Evolutionary conservation across 2,797 vertebrate species (phyloP).

Genomic region (Phylloscopus collybita): DNA sequence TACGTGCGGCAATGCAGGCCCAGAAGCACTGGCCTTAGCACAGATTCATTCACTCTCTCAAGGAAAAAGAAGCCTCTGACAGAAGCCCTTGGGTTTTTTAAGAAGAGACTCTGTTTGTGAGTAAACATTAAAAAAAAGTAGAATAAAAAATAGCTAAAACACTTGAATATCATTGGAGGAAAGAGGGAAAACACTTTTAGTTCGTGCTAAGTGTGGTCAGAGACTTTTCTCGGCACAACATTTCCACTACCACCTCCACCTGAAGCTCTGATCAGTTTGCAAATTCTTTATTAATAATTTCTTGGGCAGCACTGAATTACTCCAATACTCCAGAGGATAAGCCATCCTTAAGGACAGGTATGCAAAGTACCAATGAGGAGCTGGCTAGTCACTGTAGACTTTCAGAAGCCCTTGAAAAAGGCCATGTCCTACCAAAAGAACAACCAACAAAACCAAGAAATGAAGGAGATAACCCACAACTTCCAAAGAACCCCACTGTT

Average conservation of each 20-base stretch:
- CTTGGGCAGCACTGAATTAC: background rate
- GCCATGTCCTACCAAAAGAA: background rate
- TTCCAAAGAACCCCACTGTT: background rate
- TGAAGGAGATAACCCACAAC: background rate
- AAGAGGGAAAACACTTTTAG: background rate
- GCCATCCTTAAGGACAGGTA: background rate
- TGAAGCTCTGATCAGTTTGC: background rate
- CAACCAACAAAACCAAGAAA: background rate
- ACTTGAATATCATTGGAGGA: background rate
- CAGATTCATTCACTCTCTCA: background rate
- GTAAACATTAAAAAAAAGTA: background rate
- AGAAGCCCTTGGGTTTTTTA: background rate
- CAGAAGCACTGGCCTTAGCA: background rate
- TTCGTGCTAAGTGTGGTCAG: background rate
- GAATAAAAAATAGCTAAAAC: background rate
- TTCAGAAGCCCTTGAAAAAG: background rate
- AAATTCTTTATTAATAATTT: background rate
- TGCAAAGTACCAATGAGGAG: background rate
- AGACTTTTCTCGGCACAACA: background rate
- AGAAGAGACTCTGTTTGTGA: background rate
- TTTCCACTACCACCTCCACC: background rate
- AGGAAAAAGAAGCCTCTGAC: background rate
- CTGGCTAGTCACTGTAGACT: background rate
- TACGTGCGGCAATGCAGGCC: background rate
- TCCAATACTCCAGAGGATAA: background rate